Evolutionary conservation across 1,140 invertebrate species (phyloP), one percentile per base, ranked within the genome.

Genomic region (Euura lappo): DNA sequence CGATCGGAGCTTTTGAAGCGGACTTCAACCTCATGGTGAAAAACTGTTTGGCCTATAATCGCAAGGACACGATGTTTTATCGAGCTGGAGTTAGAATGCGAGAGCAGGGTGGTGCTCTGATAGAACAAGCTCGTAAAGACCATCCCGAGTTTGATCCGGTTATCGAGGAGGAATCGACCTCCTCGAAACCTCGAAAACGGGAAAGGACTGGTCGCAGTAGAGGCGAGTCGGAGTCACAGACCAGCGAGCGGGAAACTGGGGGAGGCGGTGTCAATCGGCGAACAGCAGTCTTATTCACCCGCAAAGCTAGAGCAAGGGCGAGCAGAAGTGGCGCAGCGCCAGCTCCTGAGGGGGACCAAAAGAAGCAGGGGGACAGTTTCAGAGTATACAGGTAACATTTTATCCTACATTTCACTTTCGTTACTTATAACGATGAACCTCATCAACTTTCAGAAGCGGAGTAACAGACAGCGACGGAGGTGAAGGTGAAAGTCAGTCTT

Each of bases 21-120:
- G 98, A 99, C 88, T 99, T 99, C 83, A 92, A 94, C 79, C 88
- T 99, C 0, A 99, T 99, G 93, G 95, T 99, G 45, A 92, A 93
- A 71, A 99, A 99, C 84, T 99, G 98, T 84, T 89, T 98, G 72
- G 94, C 93, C 0, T 99, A 99, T 82, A 99, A 99, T 88, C 94
- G 95, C 71, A 97, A 96, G 85, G 96, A 98, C 79, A 98, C 97
- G 0, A 93, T 95, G 76, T 94, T 94, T 80, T 93, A 94, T 86
- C 92, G 93, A 74, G 94, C 96, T 6, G 97, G 94, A 11, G 88
- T 96, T 1, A 95, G 93, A 80, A 93, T 98, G 91, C 91, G 94
- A 68, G 96, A 98, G 78, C 93, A 96, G 86, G 95, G 95, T 67
- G 90, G 91, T 44, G 86, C 89, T 0, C 88, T 97, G 10, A 93